A percentile compares a stretch with the other conserved stretches of the same genome.
These are phyloP conservation scores for Aeoliscus strigatus DNA, from an alignment of 2,797 vertebrate species.

Conservation along the genomic window DNA sequence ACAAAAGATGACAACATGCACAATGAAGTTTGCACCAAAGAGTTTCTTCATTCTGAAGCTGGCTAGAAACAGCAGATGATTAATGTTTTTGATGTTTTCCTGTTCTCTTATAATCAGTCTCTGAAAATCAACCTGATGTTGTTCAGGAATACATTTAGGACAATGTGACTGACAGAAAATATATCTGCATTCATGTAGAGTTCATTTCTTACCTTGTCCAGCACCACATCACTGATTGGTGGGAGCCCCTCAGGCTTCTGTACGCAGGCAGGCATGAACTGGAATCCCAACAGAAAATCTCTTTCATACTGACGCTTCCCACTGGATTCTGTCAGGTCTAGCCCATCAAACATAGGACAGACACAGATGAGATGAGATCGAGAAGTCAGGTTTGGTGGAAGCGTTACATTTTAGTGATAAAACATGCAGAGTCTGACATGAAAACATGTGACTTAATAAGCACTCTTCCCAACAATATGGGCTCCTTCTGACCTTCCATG, in stretches of 20 bases:
- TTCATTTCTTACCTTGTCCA: constrained; percentile 84
- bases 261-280: constrained; percentile 91
- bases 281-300: constrained; percentile 91
- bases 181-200: neutral
- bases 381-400: too few species aligned
- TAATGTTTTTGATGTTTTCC: too few species aligned
- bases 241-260: constrained; percentile 96
- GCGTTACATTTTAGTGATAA: too few species aligned
- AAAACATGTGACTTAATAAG: neutral
- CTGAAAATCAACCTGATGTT: too few species aligned
- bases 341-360: too few species aligned
- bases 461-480: neutral
- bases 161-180: neutral
- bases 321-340: constrained; percentile 82
- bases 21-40: too few species aligned
- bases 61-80: too few species aligned
- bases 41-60: too few species aligned
- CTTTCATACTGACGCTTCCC: constrained; percentile 92
- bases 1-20: too few species aligned
- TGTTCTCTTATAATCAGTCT: too few species aligned
- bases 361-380: too few species aligned
- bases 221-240: constrained; percentile 93
- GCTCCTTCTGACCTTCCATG: constrained; percentile 77
- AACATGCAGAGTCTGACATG: constrained; percentile 1
- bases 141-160: neutral